These are phyloP conservation scores for Arge pagana DNA, from an alignment of 2,888 invertebrate genomes.

Conservation along the genomic window DNA sequence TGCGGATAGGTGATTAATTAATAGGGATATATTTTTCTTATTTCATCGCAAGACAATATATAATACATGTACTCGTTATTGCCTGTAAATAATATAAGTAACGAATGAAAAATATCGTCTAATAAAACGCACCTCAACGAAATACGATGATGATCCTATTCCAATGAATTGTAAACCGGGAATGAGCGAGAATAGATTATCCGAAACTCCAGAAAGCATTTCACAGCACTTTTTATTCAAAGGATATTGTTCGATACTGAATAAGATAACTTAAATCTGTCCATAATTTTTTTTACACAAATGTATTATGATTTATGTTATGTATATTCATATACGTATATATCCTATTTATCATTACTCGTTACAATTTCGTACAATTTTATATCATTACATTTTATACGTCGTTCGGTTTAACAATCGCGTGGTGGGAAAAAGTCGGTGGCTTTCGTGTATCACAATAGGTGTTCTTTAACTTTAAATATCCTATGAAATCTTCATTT, in stretches of 20 bases:
- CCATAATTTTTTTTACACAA: conserved; percentile 7
- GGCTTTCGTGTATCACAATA: conserved; percentile 17
- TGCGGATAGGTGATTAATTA: too few species aligned
- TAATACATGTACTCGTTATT: not conserved
- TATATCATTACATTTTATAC: not conserved
- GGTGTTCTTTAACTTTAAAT: conserved; percentile 12
- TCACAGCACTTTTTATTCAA: conserved; percentile 29
- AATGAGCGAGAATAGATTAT: too few species aligned
- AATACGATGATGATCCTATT: not conserved
- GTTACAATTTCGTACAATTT: not conserved
- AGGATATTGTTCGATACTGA: conserved; percentile 29
- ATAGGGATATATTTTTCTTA: conserved; percentile 19
- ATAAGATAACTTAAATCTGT: conserved; percentile 29
- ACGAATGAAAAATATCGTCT: not conserved
- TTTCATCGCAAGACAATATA: conserved; percentile 1
- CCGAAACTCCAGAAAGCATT: not conserved
- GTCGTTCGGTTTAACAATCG: not conserved
- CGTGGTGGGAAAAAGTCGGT: conserved; percentile 14
- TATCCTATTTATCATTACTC: conserved; percentile 1
- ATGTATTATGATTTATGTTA: conserved; percentile 16
- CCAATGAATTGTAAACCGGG: too few species aligned
- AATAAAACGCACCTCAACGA: not conserved
- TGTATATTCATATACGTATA: conserved; percentile 7
- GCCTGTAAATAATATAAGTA: conserved; percentile 6
- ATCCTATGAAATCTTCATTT: conserved; percentile 5